Base-by-base conservation (phyloP, 2,113 vertebrate species). In the Boleophthalmus pectinirostris region DNA sequence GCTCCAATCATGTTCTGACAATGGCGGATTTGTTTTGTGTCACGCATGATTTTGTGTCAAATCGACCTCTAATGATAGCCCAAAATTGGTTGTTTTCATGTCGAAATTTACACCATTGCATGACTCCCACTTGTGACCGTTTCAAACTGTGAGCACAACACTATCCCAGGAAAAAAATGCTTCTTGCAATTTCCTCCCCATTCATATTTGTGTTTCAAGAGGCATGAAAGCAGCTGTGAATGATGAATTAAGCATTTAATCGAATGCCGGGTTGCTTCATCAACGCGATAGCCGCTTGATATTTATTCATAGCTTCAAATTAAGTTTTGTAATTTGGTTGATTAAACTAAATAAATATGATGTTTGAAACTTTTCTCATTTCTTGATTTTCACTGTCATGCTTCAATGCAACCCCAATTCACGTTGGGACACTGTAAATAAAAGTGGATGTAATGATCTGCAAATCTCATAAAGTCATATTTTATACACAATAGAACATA, bases 21-120 rank as follows among this genome's bases (percentile, higher is more conserved):
- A 81, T 54, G 77, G 84, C 79, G 68, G 82, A 90, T 93, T 92
- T 88, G 90, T 92, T 92, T 93, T 92, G 90, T 92, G 91, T 92
- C 88, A 92, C 84, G 86, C 83, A 81, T 91, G 82, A 88, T 85
- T 90, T 88, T 90, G 66, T 86, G 88, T 89, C 85, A 89, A 91
- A 91, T 90, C 78, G 83, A 83, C 84, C 84, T 84, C 87, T 90
- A 89, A 83, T 93, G 89, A 93, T 91, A 74, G 81, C 81, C 87
- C 73, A 88, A 90, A 64, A 91, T 92, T 89, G 91, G 79, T 85
- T 88, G 86, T 91, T 93, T 93, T 92, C 83, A 89, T 90, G 87
- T 91, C 70, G 76, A 90, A 91, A 91, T 92, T 82, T 84, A 86
- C 84, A 80, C 80, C 76, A 54, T 86, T 57, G 81, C 81, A 79